Base-by-base conservation (phyloP, 2,888 invertebrate species). In the Pyralis farinalis region DNA sequence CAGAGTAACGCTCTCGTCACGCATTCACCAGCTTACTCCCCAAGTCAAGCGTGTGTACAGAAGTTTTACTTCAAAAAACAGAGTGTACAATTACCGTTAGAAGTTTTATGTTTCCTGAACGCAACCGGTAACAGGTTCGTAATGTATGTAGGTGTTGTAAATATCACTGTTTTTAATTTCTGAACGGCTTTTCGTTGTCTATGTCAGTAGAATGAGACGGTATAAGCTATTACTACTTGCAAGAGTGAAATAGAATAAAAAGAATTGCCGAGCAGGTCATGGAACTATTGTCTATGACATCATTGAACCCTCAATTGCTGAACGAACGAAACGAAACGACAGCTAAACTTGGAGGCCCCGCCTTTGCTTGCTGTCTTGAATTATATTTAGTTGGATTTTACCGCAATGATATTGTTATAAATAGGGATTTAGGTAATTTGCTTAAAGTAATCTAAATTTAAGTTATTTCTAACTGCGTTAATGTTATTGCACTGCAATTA, bases 361-460 rank as follows among this genome's bases (percentile, higher is more conserved):
- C 87, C 86, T 88, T 67, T 77, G 70, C 52, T 67, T 77, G 70
- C 52, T 71, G 68, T 50, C 61, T 67, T 71, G 73, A 75, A 75
- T 75, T 81, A 77, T 73, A 77, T 70, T 80, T 64, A 71, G 70
- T 73, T 75, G 68, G 70, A 68, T 76, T 77, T 67, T 28, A 33
- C 16, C 81, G 85, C 79, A 71, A 87, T 84, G 84, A 69, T 78
- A 77, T 64, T 77, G 63, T 73, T 80, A 76, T 84, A 83, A 74
- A 71, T 68, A 64, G 53, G 52, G 50, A 58, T 52, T 52, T 82
- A 83, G 85, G 85, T 85, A 85, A 83, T 73, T 57, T 48, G 37
- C 73, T 57, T 48, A 37, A 51, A 11, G 12, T 38, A 33, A 34
- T 33, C 42, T 37, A 33, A 31, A 42, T 27, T 32, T 4, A 10